phyloP scores from a whole-genome alignment of 2,888 invertebrate species.

The Serripes groenlandicus region DNA sequence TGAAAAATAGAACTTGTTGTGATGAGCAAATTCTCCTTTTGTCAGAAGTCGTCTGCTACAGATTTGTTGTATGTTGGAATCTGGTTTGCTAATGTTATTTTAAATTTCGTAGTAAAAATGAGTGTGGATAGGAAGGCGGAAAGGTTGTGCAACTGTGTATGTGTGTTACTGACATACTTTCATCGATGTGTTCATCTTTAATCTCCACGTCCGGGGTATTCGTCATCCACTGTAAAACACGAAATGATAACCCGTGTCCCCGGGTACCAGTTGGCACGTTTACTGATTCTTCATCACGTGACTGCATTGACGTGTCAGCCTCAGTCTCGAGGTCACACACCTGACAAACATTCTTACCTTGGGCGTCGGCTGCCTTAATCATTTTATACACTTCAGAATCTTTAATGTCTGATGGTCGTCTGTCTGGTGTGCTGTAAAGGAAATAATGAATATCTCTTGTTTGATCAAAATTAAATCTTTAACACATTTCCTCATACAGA shows the following conservation, averaged over 20 bases:
- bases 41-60: no score
- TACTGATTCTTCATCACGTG: constrained; percentile 33
- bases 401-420: constrained; percentile 74
- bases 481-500: no score
- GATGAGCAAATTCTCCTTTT: no score
- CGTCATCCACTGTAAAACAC: constrained; percentile 81
- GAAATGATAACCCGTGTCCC: constrained; percentile 80
- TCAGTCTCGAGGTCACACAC: constrained; percentile 52
- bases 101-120: no score
- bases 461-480: no score
- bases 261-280: constrained; percentile 58
- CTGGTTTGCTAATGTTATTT: no score
- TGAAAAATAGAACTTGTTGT: no score
- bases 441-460: neutral
- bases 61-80: no score
- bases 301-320: constrained; percentile 19
- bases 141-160: neutral
- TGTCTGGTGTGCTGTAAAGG: constrained; percentile 66
- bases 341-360: constrained; percentile 70
- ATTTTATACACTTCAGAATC: constrained; percentile 82
- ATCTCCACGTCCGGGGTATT: constrained; percentile 74
- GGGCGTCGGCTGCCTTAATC: constrained; percentile 81
- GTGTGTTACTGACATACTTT: constrained; percentile 59
- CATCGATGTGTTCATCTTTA: constrained; percentile 36
- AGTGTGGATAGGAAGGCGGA: neutral